Conservation (phyloP, 2,797 vertebrate genomes). For the Notolepis coatsorum region DNA sequence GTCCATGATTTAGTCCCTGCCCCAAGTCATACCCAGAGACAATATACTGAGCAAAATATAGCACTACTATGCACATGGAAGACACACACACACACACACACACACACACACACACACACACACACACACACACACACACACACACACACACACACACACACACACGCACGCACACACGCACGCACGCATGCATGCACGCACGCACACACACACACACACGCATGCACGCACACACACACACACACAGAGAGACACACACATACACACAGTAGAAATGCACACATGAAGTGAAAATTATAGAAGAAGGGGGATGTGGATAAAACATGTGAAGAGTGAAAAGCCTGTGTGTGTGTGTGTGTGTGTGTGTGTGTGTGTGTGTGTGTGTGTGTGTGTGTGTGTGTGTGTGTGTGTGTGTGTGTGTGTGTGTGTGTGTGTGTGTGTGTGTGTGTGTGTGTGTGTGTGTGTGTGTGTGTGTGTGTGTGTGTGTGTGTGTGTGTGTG, state of each 20-base stretch:
- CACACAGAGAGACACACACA: background rate
- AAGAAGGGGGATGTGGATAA: background rate
- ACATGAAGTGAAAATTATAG: background rate
- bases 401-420: background rate
- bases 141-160: background rate
- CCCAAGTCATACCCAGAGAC: no score
- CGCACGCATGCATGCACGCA: background rate
- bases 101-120: no score
- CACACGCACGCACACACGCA: background rate
- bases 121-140: background rate
- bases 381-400: background rate
- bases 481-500: background rate
- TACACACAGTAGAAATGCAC: no score
- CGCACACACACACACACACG: background rate
- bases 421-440: background rate
- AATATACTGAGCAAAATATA: no score
- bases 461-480: background rate
- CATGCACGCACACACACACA: no score
- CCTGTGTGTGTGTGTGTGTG: background rate
- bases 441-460: background rate
- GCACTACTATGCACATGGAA: no score
- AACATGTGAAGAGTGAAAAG: no score
- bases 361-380: background rate
- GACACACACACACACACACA: no score
- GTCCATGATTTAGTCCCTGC: no score